Conservation (phyloP, 1,140 invertebrate species). For the Drosophila paulistorum region DNA sequence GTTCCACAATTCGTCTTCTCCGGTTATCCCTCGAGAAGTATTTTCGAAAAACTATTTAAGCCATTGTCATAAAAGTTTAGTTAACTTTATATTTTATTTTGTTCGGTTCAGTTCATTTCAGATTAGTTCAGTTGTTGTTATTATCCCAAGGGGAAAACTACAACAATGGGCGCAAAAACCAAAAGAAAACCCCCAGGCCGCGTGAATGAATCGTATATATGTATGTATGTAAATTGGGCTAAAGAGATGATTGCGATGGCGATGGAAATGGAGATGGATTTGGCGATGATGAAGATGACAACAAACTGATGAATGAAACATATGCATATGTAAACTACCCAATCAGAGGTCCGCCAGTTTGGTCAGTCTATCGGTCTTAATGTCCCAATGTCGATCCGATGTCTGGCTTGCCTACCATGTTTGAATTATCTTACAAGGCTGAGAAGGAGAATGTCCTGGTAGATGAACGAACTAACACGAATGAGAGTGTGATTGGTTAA, state of each 20-base stretch:
- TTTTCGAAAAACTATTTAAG: slow-evolving; percentile 73
- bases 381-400: slow-evolving; percentile 28
- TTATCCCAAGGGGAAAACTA: slow-evolving; percentile 18
- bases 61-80: slow-evolving; percentile 71
- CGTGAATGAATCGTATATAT: slow-evolving; percentile 61
- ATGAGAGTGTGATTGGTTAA: not conserved
- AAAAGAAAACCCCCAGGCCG: slow-evolving; percentile 43
- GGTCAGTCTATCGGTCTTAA: not conserved
- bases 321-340: slow-evolving; percentile 6
- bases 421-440: no score
- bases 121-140: slow-evolving; percentile 23
- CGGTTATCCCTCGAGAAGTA: slow-evolving; percentile 42
- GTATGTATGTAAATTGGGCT: not conserved
- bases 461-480: not conserved
- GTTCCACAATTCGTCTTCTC: slow-evolving; percentile 24
- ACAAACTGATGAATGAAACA: slow-evolving; percentile 7
- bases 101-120: slow-evolving; percentile 25
- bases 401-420: slow-evolving; percentile 36
- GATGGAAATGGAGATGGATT: not conserved
- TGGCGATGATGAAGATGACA: slow-evolving; percentile 4
- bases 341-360: no score
- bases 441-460: slow-evolving; percentile 34
- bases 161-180: slow-evolving; percentile 45
- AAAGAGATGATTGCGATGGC: slow-evolving; percentile 10
- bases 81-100: slow-evolving; percentile 60